Conservation (phyloP, 2,888 invertebrate species). For the Mantis religiosa region DNA sequence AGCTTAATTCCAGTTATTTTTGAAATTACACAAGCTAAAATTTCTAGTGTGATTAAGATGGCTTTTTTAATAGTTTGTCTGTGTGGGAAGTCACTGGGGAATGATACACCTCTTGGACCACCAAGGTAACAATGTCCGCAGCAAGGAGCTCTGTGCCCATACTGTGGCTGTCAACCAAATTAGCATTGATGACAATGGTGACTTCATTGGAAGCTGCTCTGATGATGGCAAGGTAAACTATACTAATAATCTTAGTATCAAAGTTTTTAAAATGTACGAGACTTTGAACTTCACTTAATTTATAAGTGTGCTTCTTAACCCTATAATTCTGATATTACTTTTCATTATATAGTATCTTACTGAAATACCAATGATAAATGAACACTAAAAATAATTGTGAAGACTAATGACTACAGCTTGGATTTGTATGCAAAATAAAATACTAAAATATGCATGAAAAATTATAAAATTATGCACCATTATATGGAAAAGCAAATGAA, state of each 20-base stretch:
- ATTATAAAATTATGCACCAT: no score
- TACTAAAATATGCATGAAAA: no score
- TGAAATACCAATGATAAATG: no score
- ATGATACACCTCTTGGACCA: slow-evolving; percentile 86
- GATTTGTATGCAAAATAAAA: no score
- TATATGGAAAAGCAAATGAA: no score
- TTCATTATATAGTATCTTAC: no score
- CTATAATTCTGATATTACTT: no score
- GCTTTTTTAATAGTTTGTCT: slow-evolving; percentile 65
- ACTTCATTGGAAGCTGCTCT: slow-evolving; percentile 88
- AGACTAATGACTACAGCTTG: no score
- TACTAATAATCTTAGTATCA: not conserved
- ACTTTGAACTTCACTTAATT: not conserved
- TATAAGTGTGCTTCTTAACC: no score
- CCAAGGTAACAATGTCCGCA: slow-evolving; percentile 74
- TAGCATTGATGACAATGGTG: slow-evolving; percentile 90
- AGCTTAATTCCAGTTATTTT: not conserved
- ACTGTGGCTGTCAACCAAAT: slow-evolving; percentile 91
- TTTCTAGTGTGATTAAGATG: not conserved
- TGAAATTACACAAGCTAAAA: not conserved
- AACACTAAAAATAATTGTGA: no score
- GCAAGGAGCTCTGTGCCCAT: slow-evolving; percentile 72
- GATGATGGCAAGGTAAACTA: slow-evolving; percentile 71
- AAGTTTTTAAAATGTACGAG: not conserved
- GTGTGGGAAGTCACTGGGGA: slow-evolving; percentile 90